Percentiles rank a stretch among this genome's conserved stretches.
phyloP scores from a whole-genome alignment of 2,888 invertebrate genomes.

The Achlya flavicornis region DNA sequence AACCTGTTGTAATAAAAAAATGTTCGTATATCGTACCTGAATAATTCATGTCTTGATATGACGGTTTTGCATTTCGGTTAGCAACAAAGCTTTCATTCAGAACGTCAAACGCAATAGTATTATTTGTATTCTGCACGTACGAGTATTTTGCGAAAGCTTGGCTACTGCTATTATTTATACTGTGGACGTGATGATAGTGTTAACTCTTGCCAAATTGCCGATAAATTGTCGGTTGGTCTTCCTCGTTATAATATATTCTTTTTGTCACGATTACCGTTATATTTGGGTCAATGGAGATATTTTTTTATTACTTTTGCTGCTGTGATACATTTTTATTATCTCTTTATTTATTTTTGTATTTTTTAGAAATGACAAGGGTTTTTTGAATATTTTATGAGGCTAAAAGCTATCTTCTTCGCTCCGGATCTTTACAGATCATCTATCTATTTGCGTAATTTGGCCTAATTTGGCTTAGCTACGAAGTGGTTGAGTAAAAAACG shows the following conservation, averaged over 20 bases:
- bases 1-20: too few species aligned
- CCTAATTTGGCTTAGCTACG: too few species aligned
- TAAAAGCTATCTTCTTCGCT: too few species aligned
- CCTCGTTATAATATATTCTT: conserved; percentile 37
- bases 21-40: too few species aligned
- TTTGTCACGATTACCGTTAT: conserved; percentile 32
- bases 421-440: too few species aligned
- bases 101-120: neutral
- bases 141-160: neutral
- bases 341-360: conserved; percentile 15
- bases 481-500: too few species aligned
- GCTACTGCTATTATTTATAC: conserved; percentile 6
- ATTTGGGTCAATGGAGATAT: conserved; percentile 48
- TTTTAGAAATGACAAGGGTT: neutral
- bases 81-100: neutral
- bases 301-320: conserved; percentile 19
- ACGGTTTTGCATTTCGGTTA: neutral
- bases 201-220: conserved; percentile 31
- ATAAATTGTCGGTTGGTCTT: conserved; percentile 39
- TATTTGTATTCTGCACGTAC: neutral
- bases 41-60: too few species aligned
- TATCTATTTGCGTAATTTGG: too few species aligned
- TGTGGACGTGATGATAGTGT: conserved; percentile 13
- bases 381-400: neutral
- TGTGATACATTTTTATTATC: conserved; percentile 22